Evolutionary conservation across 1,140 invertebrate genomes (phyloP), one percentile per base, ranked within the genome.

Genomic region (Zaprionus ghesquierei): DNA sequence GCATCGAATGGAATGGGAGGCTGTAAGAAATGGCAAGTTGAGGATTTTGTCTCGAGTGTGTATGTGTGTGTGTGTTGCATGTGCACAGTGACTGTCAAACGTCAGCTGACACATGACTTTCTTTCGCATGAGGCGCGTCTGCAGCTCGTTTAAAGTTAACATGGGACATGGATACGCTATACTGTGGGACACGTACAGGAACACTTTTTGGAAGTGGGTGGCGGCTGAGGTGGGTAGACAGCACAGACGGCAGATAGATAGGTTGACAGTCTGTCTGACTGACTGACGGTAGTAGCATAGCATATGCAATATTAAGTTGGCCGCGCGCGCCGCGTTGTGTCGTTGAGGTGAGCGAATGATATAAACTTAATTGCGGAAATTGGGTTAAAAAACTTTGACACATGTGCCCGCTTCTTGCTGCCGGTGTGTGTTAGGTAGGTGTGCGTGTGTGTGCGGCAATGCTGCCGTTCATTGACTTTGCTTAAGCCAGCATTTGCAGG

Each of bases 291-390:
- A 9, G 22, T 20, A 27, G 27, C 12, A 29, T 58, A 9, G 53
- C 22, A 50, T 68, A 59, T 27, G 31, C 46, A 56, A 68, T 68
- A 60, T 66, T 59, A 72, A 69, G 65, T 61, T 62, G 72, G 53
- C 54, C 50, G 66, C 56, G n/a, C 44, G n/a, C n/a, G n/a, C n/a
- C n/a, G n/a, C 35, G 6, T 6, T n/a, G 15, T 41, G n/a, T 41
- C n/a, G 13, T 20, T 38, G 56, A 66, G 53, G 64, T 56, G 35
- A 69, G 25, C 61, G 84, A 87, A 89, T 89, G 84, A 89, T 89
- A 87, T 87, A 87, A 87, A 87, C 84, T 87, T 87, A 87, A 87
- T 87, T 87, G 84, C 73, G 84, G 79, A 87, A 87, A 87, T 87
- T 89, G 84, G 84, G 84, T 89, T 87, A 87, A 87, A 87, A 79